Conservation (phyloP, 2,113 vertebrate species). For the Lanius ludovicianus region DNA sequence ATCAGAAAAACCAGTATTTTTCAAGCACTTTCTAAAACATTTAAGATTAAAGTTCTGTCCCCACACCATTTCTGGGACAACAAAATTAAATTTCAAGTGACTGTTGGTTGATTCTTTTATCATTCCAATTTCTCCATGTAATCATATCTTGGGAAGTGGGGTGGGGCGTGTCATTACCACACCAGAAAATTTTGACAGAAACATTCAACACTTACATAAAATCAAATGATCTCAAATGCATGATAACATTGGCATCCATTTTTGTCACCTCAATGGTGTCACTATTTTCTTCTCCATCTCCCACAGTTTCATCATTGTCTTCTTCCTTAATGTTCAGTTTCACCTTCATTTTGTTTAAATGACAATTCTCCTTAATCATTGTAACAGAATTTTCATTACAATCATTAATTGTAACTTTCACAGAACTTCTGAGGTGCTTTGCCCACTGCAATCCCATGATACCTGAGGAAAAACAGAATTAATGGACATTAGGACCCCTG, state of each 20-base stretch:
- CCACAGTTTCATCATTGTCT: conserved; percentile 43
- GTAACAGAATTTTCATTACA: conserved; percentile 89
- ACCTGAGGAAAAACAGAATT: conserved; percentile 73
- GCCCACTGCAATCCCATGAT: conserved; percentile 99
- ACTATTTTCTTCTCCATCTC: conserved; percentile 62
- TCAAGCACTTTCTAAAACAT: not conserved
- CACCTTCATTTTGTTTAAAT: conserved; percentile 89
- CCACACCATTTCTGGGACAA: not conserved
- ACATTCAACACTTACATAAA: conserved; percentile 87
- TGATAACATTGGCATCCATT: conserved; percentile 97
- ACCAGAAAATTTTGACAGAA: not conserved
- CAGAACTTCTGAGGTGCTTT: conserved; percentile 86
- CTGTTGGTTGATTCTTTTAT: not conserved
- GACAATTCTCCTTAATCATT: conserved; percentile 93
- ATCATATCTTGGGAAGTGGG: not conserved
- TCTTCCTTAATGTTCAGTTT: conserved; percentile 71
- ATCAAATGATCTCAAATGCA: conserved; percentile 95
- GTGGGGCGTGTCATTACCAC: not conserved
- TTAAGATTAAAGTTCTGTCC: not conserved
- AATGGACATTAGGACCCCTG: not conserved
- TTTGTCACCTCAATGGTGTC: conserved; percentile 88
- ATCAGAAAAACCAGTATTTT: not conserved
- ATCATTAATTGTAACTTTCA: conserved; percentile 94
- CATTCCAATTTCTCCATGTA: not conserved
- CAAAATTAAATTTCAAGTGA: not conserved